A percentile compares a stretch with the other conserved stretches of the same genome.
phyloP scores from a whole-genome alignment of 2,888 invertebrate species.

The Lagria hirta region DNA sequence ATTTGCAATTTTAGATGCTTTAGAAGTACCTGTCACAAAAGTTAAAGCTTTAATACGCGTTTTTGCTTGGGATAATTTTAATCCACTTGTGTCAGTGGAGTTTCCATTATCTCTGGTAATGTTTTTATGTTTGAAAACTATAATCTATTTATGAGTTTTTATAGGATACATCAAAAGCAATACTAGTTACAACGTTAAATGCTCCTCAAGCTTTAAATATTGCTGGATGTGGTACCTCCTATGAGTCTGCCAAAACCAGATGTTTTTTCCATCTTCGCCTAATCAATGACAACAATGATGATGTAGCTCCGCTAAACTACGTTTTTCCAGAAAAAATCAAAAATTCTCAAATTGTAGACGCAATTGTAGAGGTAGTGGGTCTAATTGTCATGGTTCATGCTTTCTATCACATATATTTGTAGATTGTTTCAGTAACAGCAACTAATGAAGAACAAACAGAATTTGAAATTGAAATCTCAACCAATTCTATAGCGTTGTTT shows the following conservation, averaged over 20 bases:
- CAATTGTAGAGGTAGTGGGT: conserved; percentile 45
- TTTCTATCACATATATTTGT: background rate
- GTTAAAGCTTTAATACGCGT: conserved; percentile 56
- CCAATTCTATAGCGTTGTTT: conserved; percentile 64
- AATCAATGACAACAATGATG: conserved; percentile 53
- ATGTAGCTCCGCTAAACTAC: conserved; percentile 64
- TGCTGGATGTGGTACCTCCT: conserved; percentile 44
- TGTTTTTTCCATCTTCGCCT: conserved; percentile 52
- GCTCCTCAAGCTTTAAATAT: conserved; percentile 31
- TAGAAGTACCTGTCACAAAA: conserved; percentile 47
- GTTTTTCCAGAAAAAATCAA: conserved; percentile 66
- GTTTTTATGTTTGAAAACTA: no score
- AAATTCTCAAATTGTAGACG: conserved; percentile 58
- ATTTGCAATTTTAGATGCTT: conserved; percentile 65
- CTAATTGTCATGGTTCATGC: background rate
- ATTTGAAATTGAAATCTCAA: conserved; percentile 50
- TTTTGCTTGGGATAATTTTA: conserved; percentile 57
- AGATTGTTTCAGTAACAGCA: conserved; percentile 26
- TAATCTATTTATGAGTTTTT: no score
- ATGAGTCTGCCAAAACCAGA: conserved; percentile 43
- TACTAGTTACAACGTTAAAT: conserved; percentile 8
- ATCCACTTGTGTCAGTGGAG: conserved; percentile 17
- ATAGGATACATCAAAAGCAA: conserved; percentile 5
- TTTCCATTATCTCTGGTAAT: conserved; percentile 32
- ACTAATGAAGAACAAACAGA: conserved; percentile 24